A percentile compares a stretch with the other conserved stretches of the same genome.
phyloP scores from a whole-genome alignment of 2,113 vertebrate genomes.

The Otocyon megalotis region DNA sequence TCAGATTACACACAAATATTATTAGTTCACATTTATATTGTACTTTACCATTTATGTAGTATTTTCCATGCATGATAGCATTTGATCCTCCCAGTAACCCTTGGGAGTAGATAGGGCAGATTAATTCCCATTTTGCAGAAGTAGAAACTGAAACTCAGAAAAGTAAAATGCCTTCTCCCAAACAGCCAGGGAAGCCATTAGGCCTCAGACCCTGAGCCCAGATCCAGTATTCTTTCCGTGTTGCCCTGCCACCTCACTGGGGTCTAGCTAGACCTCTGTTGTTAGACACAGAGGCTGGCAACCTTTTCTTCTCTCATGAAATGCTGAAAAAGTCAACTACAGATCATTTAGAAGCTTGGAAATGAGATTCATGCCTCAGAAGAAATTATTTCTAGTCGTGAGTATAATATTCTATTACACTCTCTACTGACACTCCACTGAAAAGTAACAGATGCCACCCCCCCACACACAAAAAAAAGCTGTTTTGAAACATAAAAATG shows the following conservation, averaged over 20 bases:
- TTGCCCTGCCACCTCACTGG: rapidly evolving
- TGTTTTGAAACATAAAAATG: not conserved
- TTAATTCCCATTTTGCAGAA: not conserved
- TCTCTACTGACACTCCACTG: not conserved
- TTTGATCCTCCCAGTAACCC: not conserved
- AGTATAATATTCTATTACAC: not conserved
- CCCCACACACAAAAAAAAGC: not conserved
- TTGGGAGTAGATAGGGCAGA: too few species aligned
- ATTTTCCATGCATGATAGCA: not conserved
- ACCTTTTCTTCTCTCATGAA: not conserved
- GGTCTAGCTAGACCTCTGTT: not conserved
- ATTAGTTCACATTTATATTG: not conserved
- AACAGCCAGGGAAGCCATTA: too few species aligned
- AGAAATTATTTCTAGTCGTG: not conserved
- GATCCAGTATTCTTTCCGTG: not conserved
- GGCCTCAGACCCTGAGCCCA: not conserved
- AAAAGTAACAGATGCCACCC: not conserved
- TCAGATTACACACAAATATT: not conserved
- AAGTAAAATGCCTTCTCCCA: not conserved
- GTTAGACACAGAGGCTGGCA: not conserved
- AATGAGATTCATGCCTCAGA: not conserved
- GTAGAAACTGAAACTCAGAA: not conserved
- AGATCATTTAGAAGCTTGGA: conserved; percentile 18
- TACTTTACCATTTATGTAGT: not conserved
- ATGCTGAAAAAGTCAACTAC: not conserved